phyloP scores from a whole-genome alignment of 2,888 invertebrate species.

The Tromatobia lineatoria region DNA sequence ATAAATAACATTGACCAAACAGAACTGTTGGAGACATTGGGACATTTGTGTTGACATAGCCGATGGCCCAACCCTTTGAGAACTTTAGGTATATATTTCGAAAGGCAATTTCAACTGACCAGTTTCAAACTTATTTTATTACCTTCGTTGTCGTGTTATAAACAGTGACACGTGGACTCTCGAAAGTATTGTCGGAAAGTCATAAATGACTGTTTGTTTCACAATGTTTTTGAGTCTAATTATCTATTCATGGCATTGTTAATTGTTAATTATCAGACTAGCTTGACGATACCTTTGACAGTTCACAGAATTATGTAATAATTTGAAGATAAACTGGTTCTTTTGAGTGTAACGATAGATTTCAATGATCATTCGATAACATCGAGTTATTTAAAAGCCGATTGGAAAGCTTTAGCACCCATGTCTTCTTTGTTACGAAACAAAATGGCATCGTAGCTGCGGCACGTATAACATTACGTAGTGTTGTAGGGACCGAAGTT shows the following conservation, averaged over 20 bases:
- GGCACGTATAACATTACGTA: conserved; percentile 47
- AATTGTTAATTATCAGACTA: background rate
- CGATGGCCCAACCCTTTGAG: conserved; percentile 41
- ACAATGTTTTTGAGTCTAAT: background rate
- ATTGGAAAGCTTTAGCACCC: background rate
- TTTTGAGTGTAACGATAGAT: background rate
- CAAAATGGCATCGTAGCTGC: conserved; percentile 77
- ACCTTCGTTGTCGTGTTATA: background rate
- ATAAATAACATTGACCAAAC: conserved; percentile 55
- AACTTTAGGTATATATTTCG: conserved; percentile 42
- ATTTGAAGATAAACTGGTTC: background rate
- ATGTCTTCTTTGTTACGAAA: conserved; percentile 72
- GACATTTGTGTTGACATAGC: conserved; percentile 7
- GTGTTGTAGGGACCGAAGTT: conserved; percentile 27
- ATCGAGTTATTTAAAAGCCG: background rate
- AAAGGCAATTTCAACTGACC: background rate
- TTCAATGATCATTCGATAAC: background rate
- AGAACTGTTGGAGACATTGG: background rate
- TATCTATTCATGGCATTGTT: background rate
- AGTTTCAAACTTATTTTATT: background rate
- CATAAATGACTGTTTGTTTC: background rate
- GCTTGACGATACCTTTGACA: background rate
- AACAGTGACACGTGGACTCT: no score
- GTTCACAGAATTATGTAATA: background rate
- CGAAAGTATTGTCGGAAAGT: background rate